These are phyloP conservation scores for Nomada ferruginata DNA, from an alignment of 2,888 invertebrate genomes.

Conservation along the genomic window DNA sequence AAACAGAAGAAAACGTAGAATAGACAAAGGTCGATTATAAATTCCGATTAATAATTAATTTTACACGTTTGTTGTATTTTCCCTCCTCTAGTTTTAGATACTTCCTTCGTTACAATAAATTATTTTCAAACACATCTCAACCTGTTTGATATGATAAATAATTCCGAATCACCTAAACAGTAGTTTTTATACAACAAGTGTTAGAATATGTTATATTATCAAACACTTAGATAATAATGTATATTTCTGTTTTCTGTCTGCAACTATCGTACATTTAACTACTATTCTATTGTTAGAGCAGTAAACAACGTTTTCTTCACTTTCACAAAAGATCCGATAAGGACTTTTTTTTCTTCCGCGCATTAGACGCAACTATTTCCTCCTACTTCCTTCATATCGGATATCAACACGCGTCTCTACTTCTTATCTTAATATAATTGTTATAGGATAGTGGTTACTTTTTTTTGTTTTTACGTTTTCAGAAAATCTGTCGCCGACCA, in stretches of 20 bases:
- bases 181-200: conserved; percentile 68
- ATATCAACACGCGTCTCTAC: conserved; percentile 40
- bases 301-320: conserved; percentile 60
- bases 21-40: conserved; percentile 20
- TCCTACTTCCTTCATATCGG: conserved; percentile 25
- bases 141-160: conserved; percentile 65
- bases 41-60: conserved; percentile 33
- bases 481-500: conserved; percentile 30
- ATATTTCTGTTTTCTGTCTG: conserved; percentile 56
- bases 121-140: conserved; percentile 65
- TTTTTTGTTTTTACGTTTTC: conserved; percentile 42
- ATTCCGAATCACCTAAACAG: conserved; percentile 62
- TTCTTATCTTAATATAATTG: conserved; percentile 33
- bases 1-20: conserved; percentile 27
- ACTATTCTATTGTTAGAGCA: conserved; percentile 65
- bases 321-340: conserved; percentile 62
- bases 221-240: conserved; percentile 71
- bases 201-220: conserved; percentile 72
- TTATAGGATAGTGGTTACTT: conserved; percentile 12
- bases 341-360: conserved; percentile 44
- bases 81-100: conserved; percentile 19
- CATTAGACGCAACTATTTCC: conserved; percentile 26
- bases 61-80: conserved; percentile 16
- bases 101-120: conserved; percentile 49
- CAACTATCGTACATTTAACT: conserved; percentile 71